phyloP scores from a whole-genome alignment of 2,113 vertebrate species.

The Stigmatopora argus region DNA sequence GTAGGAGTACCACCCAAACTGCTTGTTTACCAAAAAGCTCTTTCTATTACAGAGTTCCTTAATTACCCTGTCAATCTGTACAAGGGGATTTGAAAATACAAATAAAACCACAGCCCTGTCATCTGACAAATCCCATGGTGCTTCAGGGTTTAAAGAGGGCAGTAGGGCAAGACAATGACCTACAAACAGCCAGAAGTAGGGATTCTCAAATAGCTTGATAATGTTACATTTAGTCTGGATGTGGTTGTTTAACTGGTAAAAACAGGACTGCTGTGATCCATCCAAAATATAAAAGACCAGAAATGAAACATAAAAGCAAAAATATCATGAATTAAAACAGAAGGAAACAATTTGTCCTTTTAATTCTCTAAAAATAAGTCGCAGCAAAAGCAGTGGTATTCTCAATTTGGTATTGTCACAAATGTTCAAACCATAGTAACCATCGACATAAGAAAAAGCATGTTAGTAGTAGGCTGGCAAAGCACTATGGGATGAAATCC shows the following conservation, averaged over 20 bases:
- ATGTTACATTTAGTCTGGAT: constrained; percentile 38
- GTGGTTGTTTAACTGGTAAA: constrained; percentile 40
- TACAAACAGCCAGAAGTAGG: constrained; percentile 46
- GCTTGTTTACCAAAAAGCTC: background rate
- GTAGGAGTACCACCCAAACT: background rate
- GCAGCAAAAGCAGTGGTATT: too few relatives aligned
- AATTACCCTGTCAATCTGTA: background rate
- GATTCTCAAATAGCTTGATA: constrained; percentile 22
- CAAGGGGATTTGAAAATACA: constrained; percentile 30
- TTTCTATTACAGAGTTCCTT: background rate
- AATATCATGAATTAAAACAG: too few relatives aligned
- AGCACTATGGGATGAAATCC: constrained; percentile 4
- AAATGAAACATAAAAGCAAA: too few relatives aligned
- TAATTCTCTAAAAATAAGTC: too few relatives aligned
- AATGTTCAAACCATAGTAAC: constrained; percentile 11
- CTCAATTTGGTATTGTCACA: too few relatives aligned
- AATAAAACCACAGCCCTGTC: constrained; percentile 3
- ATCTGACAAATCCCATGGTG: constrained; percentile 17
- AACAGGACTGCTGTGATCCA: constrained; percentile 34
- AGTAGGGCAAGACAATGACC: constrained; percentile 46
- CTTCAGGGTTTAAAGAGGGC: constrained; percentile 35
- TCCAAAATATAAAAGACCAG: background rate
- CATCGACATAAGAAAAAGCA: constrained; percentile 21
- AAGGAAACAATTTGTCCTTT: too few relatives aligned
- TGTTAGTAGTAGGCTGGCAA: constrained; percentile 15